Evolutionary conservation across 2,888 invertebrate species (phyloP).

Genomic region (Ashinkailepas kermadecensis): DNA sequence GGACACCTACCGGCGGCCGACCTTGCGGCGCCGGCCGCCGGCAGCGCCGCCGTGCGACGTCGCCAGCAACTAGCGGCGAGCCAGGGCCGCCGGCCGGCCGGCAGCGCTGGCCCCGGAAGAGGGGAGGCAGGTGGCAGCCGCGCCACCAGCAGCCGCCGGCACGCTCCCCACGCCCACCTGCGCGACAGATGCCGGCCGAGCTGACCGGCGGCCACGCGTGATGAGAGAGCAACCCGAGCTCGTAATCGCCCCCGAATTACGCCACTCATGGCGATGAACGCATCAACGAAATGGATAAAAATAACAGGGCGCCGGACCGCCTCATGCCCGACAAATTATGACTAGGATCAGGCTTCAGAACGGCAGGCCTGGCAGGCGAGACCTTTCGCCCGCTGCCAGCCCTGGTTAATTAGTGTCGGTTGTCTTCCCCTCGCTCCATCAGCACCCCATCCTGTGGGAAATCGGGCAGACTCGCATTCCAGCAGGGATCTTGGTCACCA

Average conservation of each 20-base stretch:
- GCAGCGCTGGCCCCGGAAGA: not conserved
- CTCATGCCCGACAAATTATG: not conserved
- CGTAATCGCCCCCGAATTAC: not conserved
- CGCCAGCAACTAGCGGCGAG: not conserved
- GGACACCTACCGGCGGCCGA: not conserved
- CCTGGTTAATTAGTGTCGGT: not conserved
- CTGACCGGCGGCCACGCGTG: not conserved
- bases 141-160: not conserved
- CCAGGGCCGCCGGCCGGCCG: not conserved
- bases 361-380: not conserved
- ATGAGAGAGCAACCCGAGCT: not conserved
- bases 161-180: not conserved
- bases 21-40: not conserved
- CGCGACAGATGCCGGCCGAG: not conserved
- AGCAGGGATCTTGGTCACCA: not conserved
- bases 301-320: not conserved
- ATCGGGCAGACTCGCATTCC: not conserved
- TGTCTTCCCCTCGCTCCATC: not conserved
- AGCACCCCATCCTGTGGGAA: not conserved
- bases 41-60: not conserved
- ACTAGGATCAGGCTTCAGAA: not conserved
- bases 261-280: not conserved
- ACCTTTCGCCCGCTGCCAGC: too few species aligned
- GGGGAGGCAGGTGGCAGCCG: conserved; percentile 2
- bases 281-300: not conserved